Evolutionary conservation across 2,797 vertebrate genomes (phyloP), one percentile per base, ranked within the genome.

Genomic region (Petrocephalus sullivani): DNA sequence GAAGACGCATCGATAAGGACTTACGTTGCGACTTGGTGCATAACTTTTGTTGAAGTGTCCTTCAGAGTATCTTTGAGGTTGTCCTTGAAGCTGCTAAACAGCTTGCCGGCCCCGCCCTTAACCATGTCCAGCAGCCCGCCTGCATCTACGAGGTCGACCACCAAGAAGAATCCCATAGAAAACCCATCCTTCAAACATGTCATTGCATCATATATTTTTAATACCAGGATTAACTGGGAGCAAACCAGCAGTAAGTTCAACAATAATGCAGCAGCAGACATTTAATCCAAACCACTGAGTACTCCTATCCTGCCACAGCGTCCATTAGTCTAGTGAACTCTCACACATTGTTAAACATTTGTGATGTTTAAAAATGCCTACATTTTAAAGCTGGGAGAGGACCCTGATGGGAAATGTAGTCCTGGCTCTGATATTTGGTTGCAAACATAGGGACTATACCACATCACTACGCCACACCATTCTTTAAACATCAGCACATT

Each of bases 21-120:
- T 89, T 95, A 99, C 98, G 97, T 99, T 95, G 97, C 95, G 49
- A 99, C 98, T 92, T 99, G 98, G 83, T 98, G 97, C 96, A 99
- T 98, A 91, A 99, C 98, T 95, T 99, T 98, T 86, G 97, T 97
- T 90, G 98, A 99, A 0, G 98, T 99, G 93, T 99, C 98, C 89
- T 99, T 99, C 91, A 99, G 95, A 4, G 98, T 99, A 91, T 99
- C 98, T 94, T 99, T 99, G 92, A 99, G 93, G 95, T 99, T 99
- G 94, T 99, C 98, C 93, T 99, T 99, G 81, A 99, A 95, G 93
- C 98, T 99, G 94, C 97, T 99, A 94, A 99, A 99, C 90, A 99
- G 98, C 90, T 98, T 97, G 83, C 98, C 98, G 0, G 98, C 98
- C 90, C 98, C 98, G 90, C 98, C 98, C 92, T 99, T 99, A 87